Conservation (phyloP, 2,797 vertebrate genomes). For the Euphonia xanthogaster region DNA sequence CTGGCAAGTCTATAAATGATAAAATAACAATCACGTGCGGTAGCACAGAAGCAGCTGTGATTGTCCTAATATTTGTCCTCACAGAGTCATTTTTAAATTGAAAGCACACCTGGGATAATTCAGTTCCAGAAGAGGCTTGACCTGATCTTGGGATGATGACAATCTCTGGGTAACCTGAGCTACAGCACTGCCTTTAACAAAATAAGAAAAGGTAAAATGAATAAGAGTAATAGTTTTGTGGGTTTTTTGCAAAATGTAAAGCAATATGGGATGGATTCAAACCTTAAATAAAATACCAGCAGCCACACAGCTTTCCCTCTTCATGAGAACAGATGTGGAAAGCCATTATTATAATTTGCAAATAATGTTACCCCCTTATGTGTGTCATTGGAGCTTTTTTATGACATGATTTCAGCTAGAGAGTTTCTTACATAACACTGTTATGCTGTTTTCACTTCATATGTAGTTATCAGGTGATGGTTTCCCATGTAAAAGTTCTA, state of each 20-base stretch:
- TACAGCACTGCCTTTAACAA: neutral
- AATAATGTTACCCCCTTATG: slow-evolving; percentile 42
- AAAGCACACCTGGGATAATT: slow-evolving; percentile 43
- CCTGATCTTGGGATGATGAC: neutral
- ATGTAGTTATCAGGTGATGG: neutral
- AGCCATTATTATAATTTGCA: slow-evolving; percentile 60
- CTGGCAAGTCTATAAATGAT: neutral
- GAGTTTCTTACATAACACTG: neutral
- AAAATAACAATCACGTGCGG: slow-evolving; percentile 25
- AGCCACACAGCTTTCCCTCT: slow-evolving; percentile 32
- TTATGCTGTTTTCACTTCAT: neutral
- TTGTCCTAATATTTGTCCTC: slow-evolving; percentile 55
- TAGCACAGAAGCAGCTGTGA: slow-evolving; percentile 31
- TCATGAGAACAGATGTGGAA: slow-evolving; percentile 46
- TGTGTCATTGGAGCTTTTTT: slow-evolving; percentile 38
- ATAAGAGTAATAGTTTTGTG: neutral
- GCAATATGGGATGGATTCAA: neutral
- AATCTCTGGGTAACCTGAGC: neutral
- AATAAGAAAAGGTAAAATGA: neutral
- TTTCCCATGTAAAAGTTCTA: neutral
- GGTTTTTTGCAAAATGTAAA: neutral
- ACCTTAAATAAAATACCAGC: slow-evolving; percentile 25
- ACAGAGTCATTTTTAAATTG: slow-evolving; percentile 32
- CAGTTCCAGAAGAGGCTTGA: neutral
- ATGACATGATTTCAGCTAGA: neutral